These are phyloP conservation scores for Leptopilina myrica DNA, from an alignment of 2,888 invertebrate species.

Conservation along the genomic window DNA sequence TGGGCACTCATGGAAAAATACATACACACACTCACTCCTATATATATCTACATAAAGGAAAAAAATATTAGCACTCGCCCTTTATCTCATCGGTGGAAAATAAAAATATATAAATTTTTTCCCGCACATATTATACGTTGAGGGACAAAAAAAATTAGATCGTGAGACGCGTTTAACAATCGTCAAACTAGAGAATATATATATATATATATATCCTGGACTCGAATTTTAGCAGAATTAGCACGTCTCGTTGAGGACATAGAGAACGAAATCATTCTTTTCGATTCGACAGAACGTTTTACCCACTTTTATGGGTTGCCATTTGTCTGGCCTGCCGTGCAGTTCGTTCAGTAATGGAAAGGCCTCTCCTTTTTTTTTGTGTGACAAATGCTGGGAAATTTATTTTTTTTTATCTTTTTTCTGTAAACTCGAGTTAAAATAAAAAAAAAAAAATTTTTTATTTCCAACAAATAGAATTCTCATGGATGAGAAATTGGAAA, in stretches of 20 bases:
- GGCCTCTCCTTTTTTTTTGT: constrained; percentile 16
- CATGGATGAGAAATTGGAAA: background rate
- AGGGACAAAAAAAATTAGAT: background rate
- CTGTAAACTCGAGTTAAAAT: background rate
- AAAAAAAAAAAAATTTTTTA: background rate
- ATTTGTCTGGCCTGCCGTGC: background rate
- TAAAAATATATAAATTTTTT: no score
- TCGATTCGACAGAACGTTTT: constrained; percentile 9
- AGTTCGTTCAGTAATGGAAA: constrained; percentile 7
- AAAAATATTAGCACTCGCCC: background rate
- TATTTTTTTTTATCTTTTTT: background rate
- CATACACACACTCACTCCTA: background rate
- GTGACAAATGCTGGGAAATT: background rate
- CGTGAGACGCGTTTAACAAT: background rate
- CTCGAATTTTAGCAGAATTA: constrained; percentile 16
- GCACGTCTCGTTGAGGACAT: background rate
- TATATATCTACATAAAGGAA: background rate
- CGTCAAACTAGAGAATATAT: background rate
- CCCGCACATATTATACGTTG: no score
- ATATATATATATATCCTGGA: background rate
- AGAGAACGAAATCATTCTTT: constrained; percentile 16
- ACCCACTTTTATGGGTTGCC: constrained; percentile 17
- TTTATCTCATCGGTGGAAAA: background rate
- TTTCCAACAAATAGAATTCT: background rate
- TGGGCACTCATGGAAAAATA: background rate